Conservation (phyloP, 2,113 vertebrate genomes). For the Anguilla japonica region DNA sequence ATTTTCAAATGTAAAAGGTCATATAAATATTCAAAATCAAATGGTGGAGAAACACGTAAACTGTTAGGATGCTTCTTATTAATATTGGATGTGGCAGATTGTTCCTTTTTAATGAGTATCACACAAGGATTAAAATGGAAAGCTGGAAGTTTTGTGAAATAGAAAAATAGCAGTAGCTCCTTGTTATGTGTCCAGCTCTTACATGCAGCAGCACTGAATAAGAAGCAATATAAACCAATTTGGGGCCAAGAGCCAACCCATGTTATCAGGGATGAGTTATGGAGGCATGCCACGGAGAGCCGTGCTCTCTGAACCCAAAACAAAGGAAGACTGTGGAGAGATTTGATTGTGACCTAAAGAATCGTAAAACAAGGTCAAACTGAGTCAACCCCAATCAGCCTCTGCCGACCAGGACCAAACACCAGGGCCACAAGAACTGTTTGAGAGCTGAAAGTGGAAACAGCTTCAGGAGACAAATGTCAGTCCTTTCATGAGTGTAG, state of each 20-base stretch:
- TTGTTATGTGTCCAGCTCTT: neutral
- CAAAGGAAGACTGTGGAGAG: slow-evolving; percentile 6
- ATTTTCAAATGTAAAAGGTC: neutral
- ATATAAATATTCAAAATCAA: neutral
- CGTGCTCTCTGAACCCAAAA: slow-evolving; percentile 1
- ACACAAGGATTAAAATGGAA: neutral
- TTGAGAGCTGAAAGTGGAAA: slow-evolving; percentile 39
- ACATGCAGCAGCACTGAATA: neutral
- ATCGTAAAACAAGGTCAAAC: slow-evolving; percentile 28
- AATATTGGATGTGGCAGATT: neutral
- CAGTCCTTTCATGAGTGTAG: neutral
- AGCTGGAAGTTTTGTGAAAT: neutral
- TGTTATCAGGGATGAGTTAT: slow-evolving; percentile 1
- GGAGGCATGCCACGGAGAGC: neutral
- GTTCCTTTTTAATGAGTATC: neutral
- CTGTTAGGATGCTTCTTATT: neutral
- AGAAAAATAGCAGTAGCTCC: neutral
- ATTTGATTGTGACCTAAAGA: neutral
- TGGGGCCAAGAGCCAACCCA: neutral
- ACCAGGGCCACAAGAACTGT: slow-evolving; percentile 41
- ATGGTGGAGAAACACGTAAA: neutral
- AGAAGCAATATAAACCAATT: neutral
- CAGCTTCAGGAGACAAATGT: slow-evolving; percentile 24
- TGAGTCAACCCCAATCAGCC: slow-evolving; percentile 36
- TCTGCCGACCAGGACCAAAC: slow-evolving; percentile 26